These are phyloP conservation scores for Pollachius pollachius DNA, from an alignment of 2,113 vertebrate genomes.

Conservation along the genomic window DNA sequence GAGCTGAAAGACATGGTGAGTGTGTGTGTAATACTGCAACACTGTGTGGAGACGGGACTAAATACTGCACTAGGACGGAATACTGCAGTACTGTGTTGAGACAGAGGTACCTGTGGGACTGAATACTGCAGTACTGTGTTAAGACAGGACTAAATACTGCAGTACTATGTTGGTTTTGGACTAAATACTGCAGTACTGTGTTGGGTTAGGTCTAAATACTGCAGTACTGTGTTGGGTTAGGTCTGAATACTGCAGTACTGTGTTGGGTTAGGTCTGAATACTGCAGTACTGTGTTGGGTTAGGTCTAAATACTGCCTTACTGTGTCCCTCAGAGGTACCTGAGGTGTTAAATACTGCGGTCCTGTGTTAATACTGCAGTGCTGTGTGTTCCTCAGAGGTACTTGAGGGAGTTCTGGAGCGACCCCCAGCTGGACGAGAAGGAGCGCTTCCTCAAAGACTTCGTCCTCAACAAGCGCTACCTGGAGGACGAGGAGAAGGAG, in stretches of 20 bases:
- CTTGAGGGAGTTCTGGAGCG: constrained; percentile 83
- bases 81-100: neutral
- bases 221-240: too few species aligned
- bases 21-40: neutral
- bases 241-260: neutral
- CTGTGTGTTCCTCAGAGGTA: constrained; percentile 69
- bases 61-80: constrained; percentile 75
- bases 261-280: neutral
- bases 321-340: neutral
- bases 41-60: constrained; percentile 33
- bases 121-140: too few species aligned
- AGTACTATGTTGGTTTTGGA: constrained; percentile 80
- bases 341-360: neutral
- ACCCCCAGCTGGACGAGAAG: constrained; percentile 81
- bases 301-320: constrained; percentile 72
- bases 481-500: constrained; percentile 54
- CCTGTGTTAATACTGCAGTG: constrained; percentile 12
- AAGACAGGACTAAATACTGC: constrained; percentile 54
- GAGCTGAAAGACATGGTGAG: constrained; percentile 84
- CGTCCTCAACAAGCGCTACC: constrained; percentile 82
- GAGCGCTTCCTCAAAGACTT: constrained; percentile 88
- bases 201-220: neutral
- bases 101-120: too few species aligned
- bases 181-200: constrained; percentile 46
- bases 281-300: neutral